Evolutionary conservation across 1,140 invertebrate genomes (phyloP).

Genomic region (Schlechtendalia chinensis): DNA sequence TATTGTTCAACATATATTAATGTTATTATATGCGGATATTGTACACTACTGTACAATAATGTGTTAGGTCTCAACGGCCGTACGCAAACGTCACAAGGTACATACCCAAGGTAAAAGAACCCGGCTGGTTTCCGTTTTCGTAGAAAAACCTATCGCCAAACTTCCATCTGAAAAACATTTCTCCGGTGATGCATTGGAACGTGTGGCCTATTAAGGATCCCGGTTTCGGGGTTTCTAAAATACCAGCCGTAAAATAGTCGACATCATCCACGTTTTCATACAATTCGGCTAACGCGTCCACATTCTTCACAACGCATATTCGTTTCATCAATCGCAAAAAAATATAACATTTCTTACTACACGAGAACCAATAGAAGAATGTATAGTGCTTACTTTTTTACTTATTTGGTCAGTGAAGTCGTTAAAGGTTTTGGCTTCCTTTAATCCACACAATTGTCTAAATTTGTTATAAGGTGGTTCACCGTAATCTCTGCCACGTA

Average conservation of each 20-base stretch:
- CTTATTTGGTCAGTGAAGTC: constrained; percentile 52
- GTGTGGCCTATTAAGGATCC: constrained; percentile 83
- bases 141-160: constrained; percentile 81
- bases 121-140: constrained; percentile 67
- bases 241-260: constrained; percentile 87
- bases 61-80: too few species aligned
- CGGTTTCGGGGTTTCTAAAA: constrained; percentile 77
- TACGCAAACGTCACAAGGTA: too few species aligned
- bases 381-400: constrained; percentile 50
- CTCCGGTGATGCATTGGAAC: constrained; percentile 83
- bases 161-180: constrained; percentile 81
- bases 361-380: too few species aligned
- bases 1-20: too few species aligned
- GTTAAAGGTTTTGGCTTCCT: constrained; percentile 63
- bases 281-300: constrained; percentile 54
- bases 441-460: constrained; percentile 74
- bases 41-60: too few species aligned
- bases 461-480: constrained; percentile 78
- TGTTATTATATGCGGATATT: too few species aligned
- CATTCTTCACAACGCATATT: constrained; percentile 44
- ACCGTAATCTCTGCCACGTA: constrained; percentile 86
- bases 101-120: constrained; percentile 70
- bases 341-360: too few species aligned
- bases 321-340: too few species aligned
- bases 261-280: constrained; percentile 79